Evolutionary conservation across 2,797 vertebrate species (phyloP), one percentile per base, ranked within the genome.

Genomic region (Silurus lanzhouensis): DNA sequence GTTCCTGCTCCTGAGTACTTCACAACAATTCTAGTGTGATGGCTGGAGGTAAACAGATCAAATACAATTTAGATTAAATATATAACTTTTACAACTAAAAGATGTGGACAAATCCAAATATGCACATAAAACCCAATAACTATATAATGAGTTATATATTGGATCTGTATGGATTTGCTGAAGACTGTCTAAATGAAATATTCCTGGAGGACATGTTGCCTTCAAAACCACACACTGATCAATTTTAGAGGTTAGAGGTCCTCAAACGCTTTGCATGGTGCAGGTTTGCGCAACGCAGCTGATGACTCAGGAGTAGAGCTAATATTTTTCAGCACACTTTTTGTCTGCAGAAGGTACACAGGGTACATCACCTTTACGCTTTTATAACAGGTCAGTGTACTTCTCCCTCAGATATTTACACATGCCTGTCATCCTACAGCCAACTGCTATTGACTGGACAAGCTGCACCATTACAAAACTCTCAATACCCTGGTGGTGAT

Each of bases 311-410:
- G 22, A 25, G 6, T 22, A 44, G 22, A 20, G 31, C 64, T 61
- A 64, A 55, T 48, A 52, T 72, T 75, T 75, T 75, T 38, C 44
- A 6, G 22, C 25, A 44, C 78, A 25, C 20, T 25, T 80, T 48
- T n/a, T 25, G 61, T 14, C 48, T 80, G 79, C n/a, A 48, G 20
- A 38, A 75, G 25, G 60, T 27, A 38, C 48, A 74, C 44, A 6
- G 4, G 22, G 58, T 72, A 25, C 66, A 64, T 25, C n/a, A n/a
- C 2, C 1, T n/a, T 82, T 15, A 27, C n/a, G 48, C n/a, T 83
- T 82, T 70, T 55, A 85, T 31, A 84, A 75, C 67, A 84, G 57
- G 61, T 68, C 70, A 84, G 19, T 67, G 82, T 31, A 61, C 80
- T 55, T 70, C 22, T 22, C 61, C 63, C 79, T 70, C 14, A 84